A percentile compares a stretch with the other conserved stretches of the same genome.
phyloP scores from a whole-genome alignment of 2,113 vertebrate genomes.

The Mormyrus lacerda region DNA sequence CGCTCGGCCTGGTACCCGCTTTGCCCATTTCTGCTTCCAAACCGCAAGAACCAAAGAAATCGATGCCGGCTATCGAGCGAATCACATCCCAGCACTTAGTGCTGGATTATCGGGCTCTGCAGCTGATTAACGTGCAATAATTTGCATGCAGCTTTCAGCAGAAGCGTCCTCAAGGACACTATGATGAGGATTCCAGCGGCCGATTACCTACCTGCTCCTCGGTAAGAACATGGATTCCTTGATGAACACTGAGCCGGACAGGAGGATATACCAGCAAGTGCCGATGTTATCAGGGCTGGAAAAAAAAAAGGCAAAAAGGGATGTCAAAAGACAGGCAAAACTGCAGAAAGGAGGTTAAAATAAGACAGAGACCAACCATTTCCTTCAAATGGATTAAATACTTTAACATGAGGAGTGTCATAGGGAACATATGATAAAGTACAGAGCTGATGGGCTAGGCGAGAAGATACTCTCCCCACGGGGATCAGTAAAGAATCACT shows the following conservation, averaged over 20 bases:
- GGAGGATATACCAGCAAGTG: constrained; percentile 96
- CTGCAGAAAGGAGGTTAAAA: neutral
- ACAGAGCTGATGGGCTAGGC: neutral
- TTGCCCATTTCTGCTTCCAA: neutral
- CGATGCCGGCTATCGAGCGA: neutral
- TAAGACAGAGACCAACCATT: neutral
- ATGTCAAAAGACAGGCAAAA: neutral
- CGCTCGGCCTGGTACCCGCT: neutral
- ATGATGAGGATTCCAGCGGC: neutral
- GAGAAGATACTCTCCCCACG: neutral
- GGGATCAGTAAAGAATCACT: neutral
- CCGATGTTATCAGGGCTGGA: constrained; percentile 85
- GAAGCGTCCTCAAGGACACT: neutral
- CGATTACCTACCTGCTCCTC: constrained; percentile 84
- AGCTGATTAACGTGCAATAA: neutral
- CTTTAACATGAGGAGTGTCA: neutral
- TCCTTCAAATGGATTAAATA: neutral
- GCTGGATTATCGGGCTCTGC: neutral
- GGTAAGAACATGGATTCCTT: constrained; percentile 99
- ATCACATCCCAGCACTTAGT: neutral
- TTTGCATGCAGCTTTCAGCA: neutral
- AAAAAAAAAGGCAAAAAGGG: neutral
- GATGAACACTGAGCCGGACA: constrained; percentile 98
- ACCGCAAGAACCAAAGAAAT: neutral
- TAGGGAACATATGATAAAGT: neutral